Evolutionary conservation across 2,888 invertebrate species (phyloP), one percentile per base, ranked within the genome.

Genomic region (Helobdella robusta): DNA sequence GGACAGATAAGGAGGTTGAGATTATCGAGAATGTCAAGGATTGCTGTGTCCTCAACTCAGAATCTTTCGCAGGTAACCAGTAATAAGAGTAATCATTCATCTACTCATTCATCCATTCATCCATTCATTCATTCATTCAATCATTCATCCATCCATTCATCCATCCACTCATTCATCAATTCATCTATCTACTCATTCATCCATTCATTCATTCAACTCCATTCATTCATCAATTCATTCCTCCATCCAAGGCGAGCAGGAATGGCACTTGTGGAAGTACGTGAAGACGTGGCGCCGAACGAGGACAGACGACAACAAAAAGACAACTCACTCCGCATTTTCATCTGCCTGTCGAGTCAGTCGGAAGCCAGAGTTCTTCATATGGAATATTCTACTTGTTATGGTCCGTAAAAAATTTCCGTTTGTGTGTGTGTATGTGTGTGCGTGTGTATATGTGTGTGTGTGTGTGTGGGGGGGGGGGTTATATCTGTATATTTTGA

Each of bases 261-360:
- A 77, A 69, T 77, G 77, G 77, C 70, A 72, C 32, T 70, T 77
- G 23, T 74, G 74, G 68, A 73, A 74, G 59, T 74, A 74, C 66
- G 62, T 69, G 28, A 59, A 64, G 48, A 65, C 66, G 6, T 68
- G 68, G 68, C 20, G 56, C 6, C 35, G 59, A 30, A 64, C 59
- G 23, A 56, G 58, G 30, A 64, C 64, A 2, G 59, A 67, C 59
- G 67, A 64, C 40, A 64, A 66, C 59, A 61, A 69, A 59, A 65
- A 60, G 36, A 64, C 66, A 46, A 71, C 68, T n/a, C 68, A 70
- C 48, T 66, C 70, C n/a, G 60, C 71, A 6, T 61, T 70, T 28
- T 67, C 68, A 20, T 59, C 68, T 23, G 68, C 71, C n/a, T 70
- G 68, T 52, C 68, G 69, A 56, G 71, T 66, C 11, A 65, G 70